Conservation (phyloP, 2,797 vertebrate species). For the Falco cherrug region DNA sequence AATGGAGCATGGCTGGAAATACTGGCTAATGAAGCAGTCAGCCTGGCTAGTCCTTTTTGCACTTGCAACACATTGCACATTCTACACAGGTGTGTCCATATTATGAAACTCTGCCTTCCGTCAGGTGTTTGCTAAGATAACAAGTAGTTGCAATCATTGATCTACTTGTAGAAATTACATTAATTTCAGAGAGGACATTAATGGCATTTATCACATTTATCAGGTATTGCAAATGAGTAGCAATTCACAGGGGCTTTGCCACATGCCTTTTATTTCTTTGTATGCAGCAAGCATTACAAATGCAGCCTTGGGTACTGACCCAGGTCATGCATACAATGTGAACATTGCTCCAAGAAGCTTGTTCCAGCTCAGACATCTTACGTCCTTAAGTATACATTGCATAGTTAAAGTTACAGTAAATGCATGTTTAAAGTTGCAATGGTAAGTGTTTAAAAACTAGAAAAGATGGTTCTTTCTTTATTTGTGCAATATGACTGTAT, state of each 20-base stretch:
- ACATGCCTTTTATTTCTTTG: neutral
- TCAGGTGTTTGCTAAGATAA: neutral
- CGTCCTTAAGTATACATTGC: neutral
- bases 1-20: neutral
- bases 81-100: rapidly evolving
- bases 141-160: neutral
- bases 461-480: neutral
- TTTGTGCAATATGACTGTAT: neutral
- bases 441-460: neutral
- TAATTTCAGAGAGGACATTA: neutral
- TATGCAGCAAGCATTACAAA: neutral
- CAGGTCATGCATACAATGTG: neutral
- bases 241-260: neutral
- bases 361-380: neutral
- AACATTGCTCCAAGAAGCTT: neutral
- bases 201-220: neutral
- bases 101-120: neutral
- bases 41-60: neutral
- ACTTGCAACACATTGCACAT: neutral
- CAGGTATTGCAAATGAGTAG: neutral
- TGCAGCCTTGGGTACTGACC: neutral
- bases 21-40: neutral
- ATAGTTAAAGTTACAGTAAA: neutral
- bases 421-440: neutral
- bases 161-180: neutral